These are phyloP conservation scores for Euura saliciscinereae DNA, from an alignment of 1,140 invertebrate genomes.

Conservation along the genomic window DNA sequence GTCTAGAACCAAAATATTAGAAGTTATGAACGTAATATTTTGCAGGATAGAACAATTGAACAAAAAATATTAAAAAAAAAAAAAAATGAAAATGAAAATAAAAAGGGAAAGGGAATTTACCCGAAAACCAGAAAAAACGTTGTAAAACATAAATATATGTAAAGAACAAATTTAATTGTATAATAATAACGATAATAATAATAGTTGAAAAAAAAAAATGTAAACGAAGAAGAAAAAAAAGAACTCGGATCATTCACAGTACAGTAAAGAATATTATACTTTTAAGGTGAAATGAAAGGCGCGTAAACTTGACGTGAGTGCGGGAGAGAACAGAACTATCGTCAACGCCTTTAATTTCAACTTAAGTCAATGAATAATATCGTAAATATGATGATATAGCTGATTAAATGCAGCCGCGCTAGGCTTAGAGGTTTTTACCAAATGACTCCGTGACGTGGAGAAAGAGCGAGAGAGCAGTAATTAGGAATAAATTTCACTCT, in stretches of 20 bases:
- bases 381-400: not conserved
- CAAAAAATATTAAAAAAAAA: too few species aligned
- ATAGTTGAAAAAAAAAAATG: not conserved
- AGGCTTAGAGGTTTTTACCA: slow-evolving; percentile 40
- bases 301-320: too few species aligned
- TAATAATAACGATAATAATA: slow-evolving; percentile 1
- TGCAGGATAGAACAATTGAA: too few species aligned
- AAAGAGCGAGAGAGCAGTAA: slow-evolving; percentile 21
- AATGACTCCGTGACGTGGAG: slow-evolving; percentile 30
- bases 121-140: not conserved
- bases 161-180: slow-evolving; percentile 3
- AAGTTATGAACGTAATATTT: not conserved
- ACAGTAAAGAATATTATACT: not conserved
- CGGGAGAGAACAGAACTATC: too few species aligned
- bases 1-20: not conserved
- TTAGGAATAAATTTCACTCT: slow-evolving; percentile 27
- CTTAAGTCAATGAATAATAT: not conserved
- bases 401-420: not conserved
- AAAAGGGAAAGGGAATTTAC: not conserved
- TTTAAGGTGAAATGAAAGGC: not conserved
- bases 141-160: not conserved
- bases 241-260: slow-evolving; percentile 1
- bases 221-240: not conserved
- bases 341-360: too few species aligned
- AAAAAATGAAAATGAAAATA: not conserved